Evolutionary conservation across 2,888 invertebrate genomes (phyloP), one percentile per base, ranked within the genome.

Genomic region (Agelastica alni): DNA sequence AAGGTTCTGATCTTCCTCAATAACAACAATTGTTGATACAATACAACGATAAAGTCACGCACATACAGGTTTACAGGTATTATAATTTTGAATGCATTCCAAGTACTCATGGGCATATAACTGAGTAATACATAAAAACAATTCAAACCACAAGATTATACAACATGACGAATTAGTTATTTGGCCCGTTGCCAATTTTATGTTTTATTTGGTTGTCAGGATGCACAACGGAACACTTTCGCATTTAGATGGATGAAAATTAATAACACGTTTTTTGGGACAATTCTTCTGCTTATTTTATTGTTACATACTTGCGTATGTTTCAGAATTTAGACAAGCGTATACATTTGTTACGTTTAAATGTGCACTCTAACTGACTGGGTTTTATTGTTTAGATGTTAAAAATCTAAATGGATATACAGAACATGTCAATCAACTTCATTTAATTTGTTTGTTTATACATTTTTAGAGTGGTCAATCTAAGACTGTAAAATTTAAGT

Each of bases 51-150:
- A 34, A 22, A 39, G 30, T 30, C 26, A 47, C 37, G 39, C 39
- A 47, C 47, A 47, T n/a, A n/a, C n/a, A n/a, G n/a, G n/a, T n/a
- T n/a, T n/a, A 47, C 47, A 47, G 39, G 47, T 47, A 47, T 47
- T 47, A 37, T 47, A 28, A 47, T 47, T 47, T 47, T 39, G 47
- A 47, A 39, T 39, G 12, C 18, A 47, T 47, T 47, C 47, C 47
- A 47, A 47, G 47, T 39, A 47, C 31, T 44, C 9, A 17, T 16
- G 12, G 22, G 12, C 37, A 47, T 30, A 47, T 47, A 39, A 47
- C 47, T 47, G 34, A 47, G 13, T 26, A 7, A n/a, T 36, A 13
- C 13, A 36, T 13, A 17, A 32, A 45, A 45, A 45, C 34, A 20
- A 31, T 43, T 43, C 5, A n/a, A 17, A 14, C 16, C 28, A 22